phyloP scores from a whole-genome alignment of 2,888 invertebrate genomes.

The Parnassius apollo region DNA sequence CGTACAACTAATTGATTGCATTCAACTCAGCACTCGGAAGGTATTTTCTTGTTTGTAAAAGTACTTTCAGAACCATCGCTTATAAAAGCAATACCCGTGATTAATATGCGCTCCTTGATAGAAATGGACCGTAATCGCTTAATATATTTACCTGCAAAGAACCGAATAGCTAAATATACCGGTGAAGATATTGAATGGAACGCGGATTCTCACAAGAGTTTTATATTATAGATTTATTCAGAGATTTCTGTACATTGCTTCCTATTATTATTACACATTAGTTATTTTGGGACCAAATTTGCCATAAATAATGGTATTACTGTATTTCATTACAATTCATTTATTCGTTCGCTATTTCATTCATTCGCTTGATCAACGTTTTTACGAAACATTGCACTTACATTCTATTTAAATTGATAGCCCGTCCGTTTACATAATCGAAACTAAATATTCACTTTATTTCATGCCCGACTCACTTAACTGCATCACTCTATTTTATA shows the following conservation, averaged over 20 bases:
- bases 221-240: background rate
- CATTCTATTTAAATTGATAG: conserved; percentile 40
- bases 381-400: conserved; percentile 46
- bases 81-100: conserved; percentile 29
- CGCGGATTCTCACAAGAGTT: background rate
- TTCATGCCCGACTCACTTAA: conserved; percentile 29
- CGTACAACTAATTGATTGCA: too few relatives aligned
- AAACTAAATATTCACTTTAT: conserved; percentile 29
- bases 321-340: conserved; percentile 34
- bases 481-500: conserved; percentile 21
- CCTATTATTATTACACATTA: background rate
- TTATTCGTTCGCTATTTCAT: conserved; percentile 40
- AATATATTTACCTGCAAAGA: conserved; percentile 32
- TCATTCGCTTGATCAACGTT: conserved; percentile 38
- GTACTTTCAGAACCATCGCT: background rate
- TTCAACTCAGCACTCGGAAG: background rate
- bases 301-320: background rate
- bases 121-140: conserved; percentile 31
- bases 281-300: background rate
- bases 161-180: conserved; percentile 31
- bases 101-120: conserved; percentile 30
- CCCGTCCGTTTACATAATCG: conserved; percentile 27
- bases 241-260: background rate
- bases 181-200: conserved; percentile 24
- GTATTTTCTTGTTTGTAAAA: background rate